Evolutionary conservation across 2,113 vertebrate genomes (phyloP).

Genomic region (Prunella fulvescens): DNA sequence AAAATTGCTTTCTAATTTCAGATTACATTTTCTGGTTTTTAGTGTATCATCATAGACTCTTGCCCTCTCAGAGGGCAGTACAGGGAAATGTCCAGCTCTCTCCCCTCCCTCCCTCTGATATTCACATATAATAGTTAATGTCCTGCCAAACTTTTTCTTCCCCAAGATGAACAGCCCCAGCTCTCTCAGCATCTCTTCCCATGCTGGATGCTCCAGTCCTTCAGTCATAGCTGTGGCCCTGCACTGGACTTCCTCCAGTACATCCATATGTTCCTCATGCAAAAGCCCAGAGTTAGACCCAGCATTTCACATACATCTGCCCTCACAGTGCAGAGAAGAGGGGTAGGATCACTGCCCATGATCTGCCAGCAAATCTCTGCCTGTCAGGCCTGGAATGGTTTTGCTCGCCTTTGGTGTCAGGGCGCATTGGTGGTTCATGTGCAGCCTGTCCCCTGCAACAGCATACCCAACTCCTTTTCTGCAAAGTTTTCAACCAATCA

Average conservation of each 20-base stretch:
- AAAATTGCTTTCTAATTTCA: neutral
- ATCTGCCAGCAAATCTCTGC: neutral
- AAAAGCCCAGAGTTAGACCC: neutral
- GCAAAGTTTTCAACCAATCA: neutral
- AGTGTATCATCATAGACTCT: neutral
- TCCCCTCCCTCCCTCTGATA: neutral
- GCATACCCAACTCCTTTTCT: neutral
- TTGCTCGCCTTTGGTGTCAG: fast-evolving
- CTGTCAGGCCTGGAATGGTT: neutral
- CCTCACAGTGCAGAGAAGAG: neutral
- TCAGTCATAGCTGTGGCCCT: neutral
- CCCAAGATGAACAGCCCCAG: neutral
- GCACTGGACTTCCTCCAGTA: neutral
- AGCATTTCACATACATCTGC: neutral
- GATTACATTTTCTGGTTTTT: neutral
- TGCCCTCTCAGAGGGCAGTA: neutral
- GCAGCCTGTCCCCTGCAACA: neutral
- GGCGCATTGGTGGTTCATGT: neutral
- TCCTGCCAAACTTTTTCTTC: neutral
- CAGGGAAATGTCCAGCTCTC: neutral
- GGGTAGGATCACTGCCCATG: neutral
- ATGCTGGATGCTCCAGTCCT: neutral
- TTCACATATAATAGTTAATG: fast-evolving
- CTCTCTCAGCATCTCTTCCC: neutral
- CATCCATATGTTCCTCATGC: neutral